Evolutionary conservation across 2,888 invertebrate species (phyloP).

Genomic region (Anagyrus pseudococci): DNA sequence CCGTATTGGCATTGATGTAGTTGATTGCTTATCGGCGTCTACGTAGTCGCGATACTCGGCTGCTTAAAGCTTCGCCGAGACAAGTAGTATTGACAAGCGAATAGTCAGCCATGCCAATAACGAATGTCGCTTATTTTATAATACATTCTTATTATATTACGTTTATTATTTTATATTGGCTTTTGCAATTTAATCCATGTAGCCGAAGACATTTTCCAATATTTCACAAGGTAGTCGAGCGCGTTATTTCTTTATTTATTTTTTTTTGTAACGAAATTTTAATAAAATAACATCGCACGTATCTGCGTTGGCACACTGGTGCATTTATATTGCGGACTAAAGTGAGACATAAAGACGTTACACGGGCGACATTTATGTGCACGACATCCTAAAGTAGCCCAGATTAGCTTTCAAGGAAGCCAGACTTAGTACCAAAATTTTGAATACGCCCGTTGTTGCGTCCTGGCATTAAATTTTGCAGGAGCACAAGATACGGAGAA

Average conservation of each 20-base stretch:
- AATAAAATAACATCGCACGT: too few relatives aligned
- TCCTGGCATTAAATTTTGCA: slow-evolving; percentile 8
- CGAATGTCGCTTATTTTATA: background rate
- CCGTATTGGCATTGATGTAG: background rate
- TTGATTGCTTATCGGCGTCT: background rate
- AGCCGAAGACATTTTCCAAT: too few relatives aligned
- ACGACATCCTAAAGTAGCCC: slow-evolving; percentile 20
- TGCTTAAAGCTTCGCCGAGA: background rate
- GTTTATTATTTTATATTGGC: too few relatives aligned
- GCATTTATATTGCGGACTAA: slow-evolving; percentile 3
- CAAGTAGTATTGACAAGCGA: background rate
- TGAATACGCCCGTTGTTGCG: background rate
- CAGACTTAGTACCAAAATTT: slow-evolving; percentile 22
- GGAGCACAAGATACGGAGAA: background rate
- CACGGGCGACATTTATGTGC: slow-evolving; percentile 14
- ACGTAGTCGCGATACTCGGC: background rate
- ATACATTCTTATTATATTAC: too few relatives aligned
- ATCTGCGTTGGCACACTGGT: too few relatives aligned
- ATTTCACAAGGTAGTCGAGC: too few relatives aligned
- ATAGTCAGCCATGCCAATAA: background rate
- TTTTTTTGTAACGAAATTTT: too few relatives aligned
- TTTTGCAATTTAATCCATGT: too few relatives aligned
- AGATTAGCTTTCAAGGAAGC: slow-evolving; percentile 25
- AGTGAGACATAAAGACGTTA: slow-evolving; percentile 25
- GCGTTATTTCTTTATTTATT: too few relatives aligned